Percentiles rank a stretch among this genome's conserved stretches.
phyloP scores from a whole-genome alignment of 1,140 invertebrate species.

The Neuroterus valhalla region DNA sequence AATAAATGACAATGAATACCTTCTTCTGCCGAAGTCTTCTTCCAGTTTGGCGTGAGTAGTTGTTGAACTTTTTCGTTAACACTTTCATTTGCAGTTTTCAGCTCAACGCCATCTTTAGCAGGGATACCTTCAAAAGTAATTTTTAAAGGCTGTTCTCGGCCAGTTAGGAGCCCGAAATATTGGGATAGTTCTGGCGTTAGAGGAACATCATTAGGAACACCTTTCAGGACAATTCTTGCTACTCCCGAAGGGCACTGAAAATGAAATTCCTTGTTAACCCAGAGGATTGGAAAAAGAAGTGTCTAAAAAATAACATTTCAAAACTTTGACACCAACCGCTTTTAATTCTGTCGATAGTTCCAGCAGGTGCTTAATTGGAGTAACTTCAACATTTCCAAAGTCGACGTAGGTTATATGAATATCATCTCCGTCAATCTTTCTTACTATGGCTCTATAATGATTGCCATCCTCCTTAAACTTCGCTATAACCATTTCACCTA shows the following conservation, averaged over 20 bases:
- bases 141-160: constrained; percentile 47
- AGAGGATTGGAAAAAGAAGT: too few relatives aligned
- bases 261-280: constrained; percentile 28
- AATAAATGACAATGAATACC: constrained; percentile 41
- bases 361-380: constrained; percentile 50
- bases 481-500: constrained; percentile 64
- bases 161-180: constrained; percentile 55
- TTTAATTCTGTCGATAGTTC: constrained; percentile 57
- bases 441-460: constrained; percentile 66
- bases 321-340: constrained; percentile 45
- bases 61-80: constrained; percentile 61
- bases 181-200: constrained; percentile 57
- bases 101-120: constrained; percentile 55
- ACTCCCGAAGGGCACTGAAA: constrained; percentile 42
- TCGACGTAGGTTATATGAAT: constrained; percentile 62
- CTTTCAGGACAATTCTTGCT: constrained; percentile 56
- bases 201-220: constrained; percentile 52
- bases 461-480: constrained; percentile 60
- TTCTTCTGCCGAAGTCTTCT: constrained; percentile 39
- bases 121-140: constrained; percentile 52
- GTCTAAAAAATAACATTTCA: too few relatives aligned
- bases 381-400: constrained; percentile 63
- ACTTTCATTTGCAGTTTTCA: constrained; percentile 46
- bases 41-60: constrained; percentile 57
- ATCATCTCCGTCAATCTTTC: constrained; percentile 47